Conservation (phyloP, 1,140 invertebrate species). For the Neuroterus valhalla region DNA sequence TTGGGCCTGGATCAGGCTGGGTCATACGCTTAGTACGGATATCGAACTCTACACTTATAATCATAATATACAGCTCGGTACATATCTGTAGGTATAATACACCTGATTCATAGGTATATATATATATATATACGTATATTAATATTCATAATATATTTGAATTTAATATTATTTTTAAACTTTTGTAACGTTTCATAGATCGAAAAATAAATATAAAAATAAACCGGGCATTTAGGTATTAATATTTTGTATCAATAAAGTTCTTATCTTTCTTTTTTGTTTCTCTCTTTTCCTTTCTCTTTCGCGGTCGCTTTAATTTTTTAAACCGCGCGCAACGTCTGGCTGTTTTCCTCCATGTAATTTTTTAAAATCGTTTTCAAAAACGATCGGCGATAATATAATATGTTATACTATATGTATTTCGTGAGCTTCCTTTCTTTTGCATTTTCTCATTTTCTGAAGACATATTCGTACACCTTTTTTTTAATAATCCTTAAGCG, state of each 20-base stretch:
- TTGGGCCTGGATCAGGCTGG: not conserved
- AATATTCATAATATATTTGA: slow-evolving; percentile 67
- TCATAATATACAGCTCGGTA: slow-evolving; percentile 50
- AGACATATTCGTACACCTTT: not conserved
- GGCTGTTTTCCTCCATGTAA: slow-evolving; percentile 37
- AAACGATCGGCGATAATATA: slow-evolving; percentile 21
- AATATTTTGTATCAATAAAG: slow-evolving; percentile 76
- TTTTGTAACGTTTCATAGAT: slow-evolving; percentile 77
- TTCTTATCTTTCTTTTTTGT: slow-evolving; percentile 57
- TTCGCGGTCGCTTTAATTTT: slow-evolving; percentile 28
- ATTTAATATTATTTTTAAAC: slow-evolving; percentile 75
- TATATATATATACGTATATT: slow-evolving; percentile 67
- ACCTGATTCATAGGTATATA: slow-evolving; percentile 38
- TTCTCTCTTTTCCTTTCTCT: slow-evolving; percentile 43
- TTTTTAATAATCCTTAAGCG: slow-evolving; percentile 41
- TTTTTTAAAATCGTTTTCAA: slow-evolving; percentile 8
- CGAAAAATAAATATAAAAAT: slow-evolving; percentile 78
- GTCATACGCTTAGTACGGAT: not conserved
- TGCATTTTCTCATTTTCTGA: slow-evolving; percentile 12
- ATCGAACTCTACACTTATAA: slow-evolving; percentile 51
- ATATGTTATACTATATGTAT: slow-evolving; percentile 23
- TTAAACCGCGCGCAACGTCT: slow-evolving; percentile 28
- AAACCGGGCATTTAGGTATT: slow-evolving; percentile 76
- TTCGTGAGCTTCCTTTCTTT: slow-evolving; percentile 39
- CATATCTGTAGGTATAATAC: slow-evolving; percentile 5